phyloP scores from a whole-genome alignment of 2,113 vertebrate genomes.

The Clarias magur region DNA sequence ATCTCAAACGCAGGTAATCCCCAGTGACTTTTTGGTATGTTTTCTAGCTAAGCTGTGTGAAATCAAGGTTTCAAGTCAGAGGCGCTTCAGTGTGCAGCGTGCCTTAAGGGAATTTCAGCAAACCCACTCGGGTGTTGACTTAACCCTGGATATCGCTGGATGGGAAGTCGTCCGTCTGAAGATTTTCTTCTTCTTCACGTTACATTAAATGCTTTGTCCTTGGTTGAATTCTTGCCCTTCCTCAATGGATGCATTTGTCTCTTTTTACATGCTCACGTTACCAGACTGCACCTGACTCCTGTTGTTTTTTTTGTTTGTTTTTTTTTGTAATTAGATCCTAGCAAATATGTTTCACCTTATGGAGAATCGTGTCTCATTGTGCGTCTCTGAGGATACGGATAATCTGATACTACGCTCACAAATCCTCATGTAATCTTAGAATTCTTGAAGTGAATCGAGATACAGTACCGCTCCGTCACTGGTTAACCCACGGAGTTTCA shows the following conservation, averaged over 20 bases:
- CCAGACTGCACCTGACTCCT: neutral
- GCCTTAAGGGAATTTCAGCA: neutral
- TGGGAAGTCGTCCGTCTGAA: neutral
- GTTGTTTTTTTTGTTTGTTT: neutral
- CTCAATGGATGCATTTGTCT: slow-evolving; percentile 9
- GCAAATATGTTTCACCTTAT: neutral
- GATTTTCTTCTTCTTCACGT: neutral
- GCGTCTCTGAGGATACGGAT: neutral
- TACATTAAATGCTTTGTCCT: slow-evolving; percentile 17
- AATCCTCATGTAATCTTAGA: neutral
- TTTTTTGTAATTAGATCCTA: neutral
- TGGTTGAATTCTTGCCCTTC: slow-evolving; percentile 6
- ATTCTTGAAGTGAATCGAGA: too few relatives aligned
- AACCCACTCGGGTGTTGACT: neutral
- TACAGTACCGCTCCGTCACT: too few relatives aligned
- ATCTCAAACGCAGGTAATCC: neutral
- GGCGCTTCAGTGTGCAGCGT: neutral
- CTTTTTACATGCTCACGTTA: neutral
- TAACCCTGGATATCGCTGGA: neutral
- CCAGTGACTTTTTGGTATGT: neutral
- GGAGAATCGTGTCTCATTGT: neutral
- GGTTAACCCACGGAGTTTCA: too few relatives aligned
- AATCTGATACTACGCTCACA: neutral
- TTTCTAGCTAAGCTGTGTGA: neutral
- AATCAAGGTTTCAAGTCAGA: neutral